Conservation (phyloP, 2,113 vertebrate species). For the Nannobrachium achirus region DNA sequence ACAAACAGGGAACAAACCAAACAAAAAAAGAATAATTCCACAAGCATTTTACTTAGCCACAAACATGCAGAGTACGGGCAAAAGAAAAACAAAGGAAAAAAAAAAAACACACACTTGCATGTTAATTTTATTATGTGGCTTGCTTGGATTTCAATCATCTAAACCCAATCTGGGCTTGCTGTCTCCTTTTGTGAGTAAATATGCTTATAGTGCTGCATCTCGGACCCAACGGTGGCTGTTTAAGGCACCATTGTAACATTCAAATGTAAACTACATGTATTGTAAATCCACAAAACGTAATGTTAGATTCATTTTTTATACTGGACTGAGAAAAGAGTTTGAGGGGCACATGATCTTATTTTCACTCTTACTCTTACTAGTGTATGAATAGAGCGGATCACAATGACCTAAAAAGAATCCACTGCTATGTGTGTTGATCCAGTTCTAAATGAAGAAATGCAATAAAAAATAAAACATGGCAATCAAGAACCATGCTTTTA, state of each 20-base stretch:
- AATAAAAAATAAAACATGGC: slow-evolving; percentile 46
- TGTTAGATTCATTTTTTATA: not conserved
- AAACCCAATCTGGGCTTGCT: slow-evolving; percentile 38
- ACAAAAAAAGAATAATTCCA: slow-evolving; percentile 17
- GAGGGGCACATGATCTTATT: not conserved
- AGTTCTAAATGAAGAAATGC: slow-evolving; percentile 45
- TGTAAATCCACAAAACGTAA: not conserved
- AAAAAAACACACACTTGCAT: slow-evolving; percentile 42
- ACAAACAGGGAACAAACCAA: slow-evolving; percentile 27
- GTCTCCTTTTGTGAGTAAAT: slow-evolving; percentile 25
- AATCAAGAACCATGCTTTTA: slow-evolving; percentile 45
- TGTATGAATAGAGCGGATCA: slow-evolving; percentile 15
- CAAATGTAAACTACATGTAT: slow-evolving; percentile 25
- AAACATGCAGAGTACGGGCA: slow-evolving; percentile 21
- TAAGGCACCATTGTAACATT: slow-evolving; percentile 20
- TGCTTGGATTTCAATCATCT: slow-evolving; percentile 54
- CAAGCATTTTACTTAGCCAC: slow-evolving; percentile 19
- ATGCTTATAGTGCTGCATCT: slow-evolving; percentile 21
- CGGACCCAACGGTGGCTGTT: slow-evolving; percentile 19
- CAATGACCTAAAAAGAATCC: not conserved
- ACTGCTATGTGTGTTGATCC: slow-evolving; percentile 20
- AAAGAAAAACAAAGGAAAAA: not conserved
- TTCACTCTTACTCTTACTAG: slow-evolving; percentile 6
- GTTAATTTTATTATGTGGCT: slow-evolving; percentile 37
- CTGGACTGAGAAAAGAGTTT: not conserved